These are phyloP conservation scores for Synergus japonicus DNA, from an alignment of 2,888 invertebrate genomes.

Conservation along the genomic window DNA sequence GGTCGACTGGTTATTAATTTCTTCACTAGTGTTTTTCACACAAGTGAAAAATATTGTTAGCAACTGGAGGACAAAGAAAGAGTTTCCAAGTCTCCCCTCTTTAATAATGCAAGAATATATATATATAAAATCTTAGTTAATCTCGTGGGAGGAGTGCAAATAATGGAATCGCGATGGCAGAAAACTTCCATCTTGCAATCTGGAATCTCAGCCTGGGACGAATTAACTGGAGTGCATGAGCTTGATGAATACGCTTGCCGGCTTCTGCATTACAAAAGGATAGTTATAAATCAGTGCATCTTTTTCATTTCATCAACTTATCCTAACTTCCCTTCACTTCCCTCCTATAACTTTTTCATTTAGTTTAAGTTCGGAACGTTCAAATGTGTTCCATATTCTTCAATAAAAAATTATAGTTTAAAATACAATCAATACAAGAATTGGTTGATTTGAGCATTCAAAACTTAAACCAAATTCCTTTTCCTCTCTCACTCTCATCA, in stretches of 20 bases:
- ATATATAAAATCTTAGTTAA: neutral
- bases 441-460: too few species aligned
- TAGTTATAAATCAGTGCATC: conserved; percentile 40
- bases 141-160: conserved; percentile 19
- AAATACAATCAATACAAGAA: too few species aligned
- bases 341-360: conserved; percentile 40
- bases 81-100: neutral
- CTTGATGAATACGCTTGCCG: conserved; percentile 36
- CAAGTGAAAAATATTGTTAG: neutral
- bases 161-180: conserved; percentile 65
- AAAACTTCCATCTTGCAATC: conserved; percentile 70
- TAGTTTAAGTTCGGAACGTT: too few species aligned
- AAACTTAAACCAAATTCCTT: conserved; percentile 36
- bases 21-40: too few species aligned
- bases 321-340: neutral
- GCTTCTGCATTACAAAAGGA: conserved; percentile 17
- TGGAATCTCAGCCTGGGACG: conserved; percentile 68
- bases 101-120: neutral
- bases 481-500: conserved; percentile 50
- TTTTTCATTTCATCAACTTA: neutral
- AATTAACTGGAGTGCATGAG: conserved; percentile 65
- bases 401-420: too few species aligned
- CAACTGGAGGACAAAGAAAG: neutral
- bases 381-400: too few species aligned
- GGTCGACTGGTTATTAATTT: too few species aligned